A percentile compares a stretch with the other conserved stretches of the same genome.
Evolutionary conservation across 2,888 invertebrate species (phyloP).

Genomic region (Quadriops clusia): DNA sequence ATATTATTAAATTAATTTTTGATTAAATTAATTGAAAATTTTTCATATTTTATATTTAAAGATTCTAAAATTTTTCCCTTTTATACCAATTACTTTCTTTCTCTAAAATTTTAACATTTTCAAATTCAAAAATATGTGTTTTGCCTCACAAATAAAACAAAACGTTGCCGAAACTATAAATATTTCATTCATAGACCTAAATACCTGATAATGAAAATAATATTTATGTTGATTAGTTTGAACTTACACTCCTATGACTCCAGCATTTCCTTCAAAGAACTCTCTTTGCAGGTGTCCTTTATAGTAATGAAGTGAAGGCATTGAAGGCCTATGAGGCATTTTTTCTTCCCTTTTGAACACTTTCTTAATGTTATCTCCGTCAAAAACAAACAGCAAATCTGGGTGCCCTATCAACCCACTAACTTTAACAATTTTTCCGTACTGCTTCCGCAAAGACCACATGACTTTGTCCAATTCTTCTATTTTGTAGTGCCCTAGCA

Average conservation of each 20-base stretch:
- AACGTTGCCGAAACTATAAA: too few relatives aligned
- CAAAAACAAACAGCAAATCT: constrained; percentile 60
- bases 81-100: too few relatives aligned
- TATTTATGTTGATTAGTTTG: too few relatives aligned
- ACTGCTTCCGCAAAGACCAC: constrained; percentile 45
- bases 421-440: constrained; percentile 51
- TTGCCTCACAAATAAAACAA: too few relatives aligned
- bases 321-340: constrained; percentile 60
- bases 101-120: too few relatives aligned
- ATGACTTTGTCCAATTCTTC: constrained; percentile 46
- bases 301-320: constrained; percentile 61
- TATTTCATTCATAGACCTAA: too few relatives aligned
- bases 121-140: too few relatives aligned
- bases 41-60: too few relatives aligned
- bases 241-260: constrained; percentile 66
- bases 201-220: too few relatives aligned
- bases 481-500: constrained; percentile 45
- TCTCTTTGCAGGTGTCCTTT: constrained; percentile 55
- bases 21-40: too few relatives aligned
- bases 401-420: constrained; percentile 65
- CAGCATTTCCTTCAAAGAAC: constrained; percentile 60
- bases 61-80: too few relatives aligned
- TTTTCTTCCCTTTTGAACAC: constrained; percentile 58
- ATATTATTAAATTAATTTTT: too few relatives aligned
- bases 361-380: constrained; percentile 58